Evolutionary conservation across 1,140 invertebrate species (phyloP).

Genomic region (Reticulitermes speratus): DNA sequence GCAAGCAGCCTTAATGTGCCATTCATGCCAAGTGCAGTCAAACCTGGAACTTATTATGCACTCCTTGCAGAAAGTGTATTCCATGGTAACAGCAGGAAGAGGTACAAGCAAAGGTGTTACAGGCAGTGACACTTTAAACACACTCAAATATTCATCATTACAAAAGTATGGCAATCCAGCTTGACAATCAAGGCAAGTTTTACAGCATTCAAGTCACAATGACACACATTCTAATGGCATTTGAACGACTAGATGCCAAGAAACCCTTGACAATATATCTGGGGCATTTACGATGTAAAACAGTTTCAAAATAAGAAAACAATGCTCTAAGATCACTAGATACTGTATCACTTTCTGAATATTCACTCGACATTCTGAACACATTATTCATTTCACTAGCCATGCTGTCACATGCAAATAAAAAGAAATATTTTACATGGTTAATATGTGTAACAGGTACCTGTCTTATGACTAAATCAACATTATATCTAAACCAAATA

Average conservation of each 20-base stretch:
- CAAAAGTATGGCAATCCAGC: too few species aligned
- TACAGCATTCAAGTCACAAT: not conserved
- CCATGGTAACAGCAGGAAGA: too few species aligned
- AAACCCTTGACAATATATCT: not conserved
- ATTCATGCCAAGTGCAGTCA: too few species aligned
- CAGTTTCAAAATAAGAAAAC: not conserved
- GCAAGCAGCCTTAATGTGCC: too few species aligned
- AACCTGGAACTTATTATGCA: too few species aligned
- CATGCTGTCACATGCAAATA: not conserved
- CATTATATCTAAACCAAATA: not conserved
- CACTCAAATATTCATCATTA: too few species aligned
- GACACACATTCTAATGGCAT: not conserved
- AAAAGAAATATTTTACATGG: not conserved
- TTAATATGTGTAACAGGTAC: conserved; percentile 1
- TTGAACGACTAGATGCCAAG: not conserved
- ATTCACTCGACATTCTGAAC: not conserved
- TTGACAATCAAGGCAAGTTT: not conserved
- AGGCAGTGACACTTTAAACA: too few species aligned
- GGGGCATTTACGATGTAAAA: not conserved
- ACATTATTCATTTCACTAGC: not conserved
- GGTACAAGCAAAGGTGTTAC: too few species aligned
- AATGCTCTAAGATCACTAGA: not conserved
- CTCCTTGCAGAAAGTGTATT: too few species aligned
- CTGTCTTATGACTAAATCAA: not conserved
- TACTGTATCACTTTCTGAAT: not conserved